Conservation (phyloP, 2,888 invertebrate genomes). For the Prionchulus punctatus region DNA sequence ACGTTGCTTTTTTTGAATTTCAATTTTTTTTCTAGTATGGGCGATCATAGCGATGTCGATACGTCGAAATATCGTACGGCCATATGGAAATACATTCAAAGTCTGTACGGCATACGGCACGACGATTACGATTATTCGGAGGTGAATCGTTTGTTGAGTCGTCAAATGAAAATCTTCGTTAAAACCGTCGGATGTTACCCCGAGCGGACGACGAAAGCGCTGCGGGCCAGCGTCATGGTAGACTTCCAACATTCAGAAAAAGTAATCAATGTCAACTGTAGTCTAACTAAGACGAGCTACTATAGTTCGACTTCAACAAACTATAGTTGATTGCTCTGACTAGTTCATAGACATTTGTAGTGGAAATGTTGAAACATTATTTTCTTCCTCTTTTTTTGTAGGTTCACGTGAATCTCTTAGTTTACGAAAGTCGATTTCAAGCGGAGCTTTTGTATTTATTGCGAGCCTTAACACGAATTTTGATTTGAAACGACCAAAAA, state of each 20-base stretch:
- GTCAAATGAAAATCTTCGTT: constrained; percentile 62
- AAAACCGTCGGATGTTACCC: constrained; percentile 71
- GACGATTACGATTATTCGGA: constrained; percentile 77
- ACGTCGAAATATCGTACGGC: constrained; percentile 65
- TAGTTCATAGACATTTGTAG: background rate
- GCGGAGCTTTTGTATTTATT: constrained; percentile 66
- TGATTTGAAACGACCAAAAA: too few species aligned
- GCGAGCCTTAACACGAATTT: too few species aligned
- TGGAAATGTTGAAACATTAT: too few species aligned
- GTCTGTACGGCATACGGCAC: constrained; percentile 57
- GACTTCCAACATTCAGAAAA: constrained; percentile 73
- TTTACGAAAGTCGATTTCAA: constrained; percentile 67
- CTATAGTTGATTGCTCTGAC: background rate
- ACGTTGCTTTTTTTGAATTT: constrained; percentile 14
- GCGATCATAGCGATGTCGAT: constrained; percentile 60
- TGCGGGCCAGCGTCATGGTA: constrained; percentile 57
- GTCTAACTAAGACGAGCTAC: too few species aligned
- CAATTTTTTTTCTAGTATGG: constrained; percentile 51
- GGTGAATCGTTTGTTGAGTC: constrained; percentile 61
- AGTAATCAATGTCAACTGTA: constrained; percentile 41
- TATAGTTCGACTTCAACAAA: background rate
- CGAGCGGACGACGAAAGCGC: constrained; percentile 59
- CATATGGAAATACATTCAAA: constrained; percentile 79
- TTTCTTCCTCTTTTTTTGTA: constrained; percentile 32
- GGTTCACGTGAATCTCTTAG: constrained; percentile 69